Evolutionary conservation across 2,888 invertebrate genomes (phyloP).

Genomic region (Hyposoter dolosus): DNA sequence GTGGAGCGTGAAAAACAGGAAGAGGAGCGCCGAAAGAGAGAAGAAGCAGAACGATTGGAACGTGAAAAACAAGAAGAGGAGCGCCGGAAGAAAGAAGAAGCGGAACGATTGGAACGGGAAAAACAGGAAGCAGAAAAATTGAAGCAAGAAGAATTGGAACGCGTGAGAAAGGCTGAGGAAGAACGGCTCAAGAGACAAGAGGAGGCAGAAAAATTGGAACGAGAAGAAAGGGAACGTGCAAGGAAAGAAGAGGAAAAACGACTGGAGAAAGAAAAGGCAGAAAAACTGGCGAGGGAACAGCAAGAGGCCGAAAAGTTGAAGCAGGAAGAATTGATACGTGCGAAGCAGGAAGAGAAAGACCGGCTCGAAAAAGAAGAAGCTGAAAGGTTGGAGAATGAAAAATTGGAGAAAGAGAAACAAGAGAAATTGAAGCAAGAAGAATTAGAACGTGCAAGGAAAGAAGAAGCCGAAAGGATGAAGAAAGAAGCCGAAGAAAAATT

Average conservation of each 20-base stretch:
- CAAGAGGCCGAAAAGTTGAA: slow-evolving; percentile 74
- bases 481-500: slow-evolving; percentile 71
- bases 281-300: slow-evolving; percentile 77
- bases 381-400: slow-evolving; percentile 40
- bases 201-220: slow-evolving; percentile 29
- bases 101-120: slow-evolving; percentile 55
- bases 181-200: slow-evolving; percentile 9
- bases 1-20: slow-evolving; percentile 60
- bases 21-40: slow-evolving; percentile 55
- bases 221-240: slow-evolving; percentile 66
- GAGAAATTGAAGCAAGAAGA: slow-evolving; percentile 2
- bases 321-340: slow-evolving; percentile 53
- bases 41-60: slow-evolving; percentile 62
- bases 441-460: slow-evolving; percentile 62
- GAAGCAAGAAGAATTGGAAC: slow-evolving; percentile 64
- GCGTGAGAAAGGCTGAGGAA: slow-evolving; percentile 60
- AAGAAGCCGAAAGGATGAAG: slow-evolving; percentile 67
- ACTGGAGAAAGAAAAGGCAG: slow-evolving; percentile 63
- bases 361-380: slow-evolving; percentile 22
- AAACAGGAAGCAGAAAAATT: slow-evolving; percentile 67
- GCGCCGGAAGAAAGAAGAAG: neutral
- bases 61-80: neutral
- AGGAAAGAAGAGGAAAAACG: slow-evolving; percentile 46
- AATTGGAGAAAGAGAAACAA: slow-evolving; percentile 40
- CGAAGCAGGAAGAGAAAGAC: slow-evolving; percentile 46